phyloP scores from a whole-genome alignment of 2,888 invertebrate genomes.

The Drosophila rellima region DNA sequence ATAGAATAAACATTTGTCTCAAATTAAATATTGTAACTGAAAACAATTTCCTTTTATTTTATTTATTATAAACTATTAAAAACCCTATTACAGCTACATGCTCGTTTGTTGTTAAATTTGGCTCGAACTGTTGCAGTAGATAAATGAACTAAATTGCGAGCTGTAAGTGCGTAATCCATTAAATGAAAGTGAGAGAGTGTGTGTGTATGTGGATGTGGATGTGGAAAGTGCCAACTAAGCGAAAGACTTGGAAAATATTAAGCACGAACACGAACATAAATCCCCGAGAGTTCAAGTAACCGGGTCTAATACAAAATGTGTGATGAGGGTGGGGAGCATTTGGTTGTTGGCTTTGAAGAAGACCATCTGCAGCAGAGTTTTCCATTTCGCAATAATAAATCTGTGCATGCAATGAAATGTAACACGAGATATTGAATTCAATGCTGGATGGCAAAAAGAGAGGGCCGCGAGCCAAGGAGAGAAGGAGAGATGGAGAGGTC shows the following conservation, averaged over 20 bases:
- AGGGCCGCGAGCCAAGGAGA: neutral
- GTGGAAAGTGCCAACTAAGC: constrained; percentile 29
- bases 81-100: neutral
- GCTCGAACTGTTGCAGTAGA: constrained; percentile 5
- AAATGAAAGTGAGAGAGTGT: neutral
- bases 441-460: constrained; percentile 40
- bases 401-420: constrained; percentile 80
- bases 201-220: neutral
- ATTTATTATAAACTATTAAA: neutral
- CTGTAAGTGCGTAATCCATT: constrained; percentile 34
- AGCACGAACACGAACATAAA: constrained; percentile 52
- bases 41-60: neutral
- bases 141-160: constrained; percentile 24
- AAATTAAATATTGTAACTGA: neutral
- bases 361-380: constrained; percentile 36
- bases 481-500: constrained; percentile 8
- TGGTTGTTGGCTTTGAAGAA: constrained; percentile 26
- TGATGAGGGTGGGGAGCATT: constrained; percentile 27
- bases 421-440: constrained; percentile 82
- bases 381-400: constrained; percentile 71
- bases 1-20: neutral
- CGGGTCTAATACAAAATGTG: constrained; percentile 24
- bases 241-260: constrained; percentile 45
- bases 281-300: constrained; percentile 30
- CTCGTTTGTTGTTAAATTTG: neutral